A percentile compares a stretch with the other conserved stretches of the same genome.
Conservation (phyloP, 2,797 vertebrate genomes). For the Rhabdophis nuchalis region DNA sequence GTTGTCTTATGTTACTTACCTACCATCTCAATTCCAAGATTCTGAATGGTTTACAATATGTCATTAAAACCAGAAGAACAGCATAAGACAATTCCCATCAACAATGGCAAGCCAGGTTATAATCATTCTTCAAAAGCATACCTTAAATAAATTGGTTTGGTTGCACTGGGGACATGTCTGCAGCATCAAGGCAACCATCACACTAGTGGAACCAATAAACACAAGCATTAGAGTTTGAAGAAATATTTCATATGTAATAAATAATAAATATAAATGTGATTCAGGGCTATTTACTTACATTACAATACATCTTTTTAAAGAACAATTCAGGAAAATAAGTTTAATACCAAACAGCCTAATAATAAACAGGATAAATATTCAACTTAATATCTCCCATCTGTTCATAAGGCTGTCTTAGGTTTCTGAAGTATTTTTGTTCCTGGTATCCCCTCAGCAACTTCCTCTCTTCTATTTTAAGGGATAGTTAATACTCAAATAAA, state of each 20-base stretch:
- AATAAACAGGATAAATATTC: conserved; percentile 18
- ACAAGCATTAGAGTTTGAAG: background rate
- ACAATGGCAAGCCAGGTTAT: background rate
- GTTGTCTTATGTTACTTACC: background rate
- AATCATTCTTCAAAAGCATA: background rate
- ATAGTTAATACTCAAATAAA: conserved; percentile 56
- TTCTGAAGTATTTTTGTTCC: conserved; percentile 59
- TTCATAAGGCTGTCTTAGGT: conserved; percentile 60
- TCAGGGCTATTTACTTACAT: background rate
- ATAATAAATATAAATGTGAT: background rate
- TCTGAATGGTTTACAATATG: background rate
- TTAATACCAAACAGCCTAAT: conserved; percentile 11
- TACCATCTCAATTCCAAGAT: background rate
- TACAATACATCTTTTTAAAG: background rate
- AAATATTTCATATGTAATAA: background rate
- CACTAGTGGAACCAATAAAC: background rate
- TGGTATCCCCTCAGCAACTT: conserved; percentile 56
- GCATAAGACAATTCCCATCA: background rate
- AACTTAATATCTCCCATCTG: conserved; percentile 29
- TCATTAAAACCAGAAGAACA: background rate
- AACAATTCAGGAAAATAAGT: conserved; percentile 11
- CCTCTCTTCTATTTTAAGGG: conserved; percentile 59
- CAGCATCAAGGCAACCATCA: background rate
- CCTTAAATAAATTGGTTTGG: background rate
- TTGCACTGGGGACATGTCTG: background rate